Evolutionary conservation across 2,888 invertebrate genomes (phyloP).

Genomic region (Cryptus viduatorius): DNA sequence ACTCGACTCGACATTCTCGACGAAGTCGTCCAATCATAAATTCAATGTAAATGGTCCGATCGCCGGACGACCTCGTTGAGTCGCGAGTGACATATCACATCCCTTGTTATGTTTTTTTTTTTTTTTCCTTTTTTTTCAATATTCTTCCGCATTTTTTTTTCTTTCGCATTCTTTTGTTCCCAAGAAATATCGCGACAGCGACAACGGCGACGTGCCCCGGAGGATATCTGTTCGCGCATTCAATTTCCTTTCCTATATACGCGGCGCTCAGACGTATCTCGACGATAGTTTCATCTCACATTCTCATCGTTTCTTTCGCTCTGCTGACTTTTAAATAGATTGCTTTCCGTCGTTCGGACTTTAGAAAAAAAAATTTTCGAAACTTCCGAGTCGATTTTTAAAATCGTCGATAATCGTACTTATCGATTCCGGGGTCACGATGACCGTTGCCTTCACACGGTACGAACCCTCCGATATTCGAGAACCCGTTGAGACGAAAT

Average conservation of each 20-base stretch:
- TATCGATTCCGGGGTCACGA: constrained; percentile 51
- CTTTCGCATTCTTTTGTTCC: neutral
- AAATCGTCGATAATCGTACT: neutral
- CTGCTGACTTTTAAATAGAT: constrained; percentile 1
- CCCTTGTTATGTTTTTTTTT: constrained; percentile 35
- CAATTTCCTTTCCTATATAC: constrained; percentile 13
- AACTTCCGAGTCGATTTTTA: neutral
- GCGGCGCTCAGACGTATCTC: neutral
- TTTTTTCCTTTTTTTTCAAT: neutral
- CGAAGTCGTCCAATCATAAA: neutral
- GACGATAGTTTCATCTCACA: neutral
- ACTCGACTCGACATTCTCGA: constrained; percentile 57
- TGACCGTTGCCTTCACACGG: constrained; percentile 55
- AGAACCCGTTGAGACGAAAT: constrained; percentile 35
- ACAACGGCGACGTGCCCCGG: constrained; percentile 8
- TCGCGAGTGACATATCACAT: constrained; percentile 34
- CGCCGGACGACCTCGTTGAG: constrained; percentile 44
- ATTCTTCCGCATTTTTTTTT: constrained; percentile 3
- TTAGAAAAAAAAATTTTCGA: neutral
- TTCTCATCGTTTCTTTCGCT: neutral
- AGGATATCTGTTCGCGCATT: neutral
- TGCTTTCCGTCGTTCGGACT: neutral
- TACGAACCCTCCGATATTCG: constrained; percentile 15
- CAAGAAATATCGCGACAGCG: constrained; percentile 5
- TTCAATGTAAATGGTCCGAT: constrained; percentile 9